These are phyloP conservation scores for Drosophila hamatofila DNA, from an alignment of 2,888 invertebrate genomes.

Conservation along the genomic window DNA sequence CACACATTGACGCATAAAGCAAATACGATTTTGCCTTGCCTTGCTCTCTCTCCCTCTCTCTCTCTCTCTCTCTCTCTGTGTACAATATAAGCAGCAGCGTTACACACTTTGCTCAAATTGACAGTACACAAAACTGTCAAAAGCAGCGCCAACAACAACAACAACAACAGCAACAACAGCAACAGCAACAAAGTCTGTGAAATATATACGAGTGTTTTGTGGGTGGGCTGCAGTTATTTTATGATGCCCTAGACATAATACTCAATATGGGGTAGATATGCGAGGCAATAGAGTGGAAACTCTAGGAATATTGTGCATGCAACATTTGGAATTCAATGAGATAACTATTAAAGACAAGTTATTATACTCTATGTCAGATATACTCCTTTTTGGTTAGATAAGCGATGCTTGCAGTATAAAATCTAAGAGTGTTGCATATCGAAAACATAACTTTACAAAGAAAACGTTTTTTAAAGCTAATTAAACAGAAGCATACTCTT, in stretches of 20 bases:
- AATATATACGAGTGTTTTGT: conserved; percentile 56
- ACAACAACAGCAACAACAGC: conserved; percentile 26
- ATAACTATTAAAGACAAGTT: background rate
- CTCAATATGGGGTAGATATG: background rate
- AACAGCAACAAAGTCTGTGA: conserved; percentile 51
- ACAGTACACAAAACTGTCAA: conserved; percentile 79
- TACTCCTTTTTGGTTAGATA: background rate
- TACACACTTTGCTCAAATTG: conserved; percentile 75
- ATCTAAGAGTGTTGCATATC: background rate
- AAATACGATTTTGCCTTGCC: conserved; percentile 49
- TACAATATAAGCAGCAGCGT: conserved; percentile 59
- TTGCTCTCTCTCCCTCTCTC: background rate
- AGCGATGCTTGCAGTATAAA: background rate
- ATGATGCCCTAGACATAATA: conserved; percentile 17
- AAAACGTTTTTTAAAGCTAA: background rate
- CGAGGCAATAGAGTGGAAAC: background rate
- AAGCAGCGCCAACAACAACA: conserved; percentile 56
- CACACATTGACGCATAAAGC: conserved; percentile 24
- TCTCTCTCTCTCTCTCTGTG: background rate
- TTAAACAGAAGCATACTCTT: background rate
- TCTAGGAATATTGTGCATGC: background rate
- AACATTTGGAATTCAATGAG: background rate
- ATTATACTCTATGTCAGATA: conserved; percentile 6
- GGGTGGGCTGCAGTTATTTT: conserved; percentile 27
- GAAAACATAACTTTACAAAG: background rate